Base-by-base conservation (phyloP, 92 coral and sea anemone genomes). In the Heliopora coerulea region DNA sequence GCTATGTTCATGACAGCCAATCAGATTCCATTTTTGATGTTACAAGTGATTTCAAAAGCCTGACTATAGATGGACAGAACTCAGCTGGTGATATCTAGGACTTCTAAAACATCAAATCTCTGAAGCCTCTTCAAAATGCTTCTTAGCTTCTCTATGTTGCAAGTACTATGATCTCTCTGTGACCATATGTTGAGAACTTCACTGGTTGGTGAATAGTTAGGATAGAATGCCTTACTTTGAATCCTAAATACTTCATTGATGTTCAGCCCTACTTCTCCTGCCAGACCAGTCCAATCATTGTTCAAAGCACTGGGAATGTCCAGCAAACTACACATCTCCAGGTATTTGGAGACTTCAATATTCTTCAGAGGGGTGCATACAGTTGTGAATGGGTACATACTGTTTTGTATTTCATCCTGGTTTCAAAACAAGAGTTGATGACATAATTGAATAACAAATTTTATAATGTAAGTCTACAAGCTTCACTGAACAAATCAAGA, bases 211-310 rank as follows among this genome's bases (percentile, higher is more conserved):
- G 97, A 92, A 50, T 86, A 92, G 30, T 56, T 46, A 28, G 46
- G 80, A 19, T 83, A 78, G 31, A 46, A 62, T 6, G 91, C 86
- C 65, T 70, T 83, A 49, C 84, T 83, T 59, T 87, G 85, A 21
- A 89, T 74, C 26, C 44, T 60, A 1, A 77, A 49, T 1, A 92
- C 91, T 31, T 92, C 92, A 1, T 81, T 80, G 24, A 65, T 67
- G n/a, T 85, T 69, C 62, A 92, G 84, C 17, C 83, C 86, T 18
- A 92, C 68, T 26, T 74, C 72, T 26, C 90, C 91, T 0, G 97
- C 97, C 10, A 92, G 84, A 10, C 84, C 92, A 41, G 82, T 68
- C 97, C 97, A 92, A 74, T 89, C 92, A 23, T 68, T 78, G 26
- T 68, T 48, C 8, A 70, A 34, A 35, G 63, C 63, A 28, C 63